Evolutionary conservation across 2,113 vertebrate species (phyloP).

Genomic region (Orcinus orca): DNA sequence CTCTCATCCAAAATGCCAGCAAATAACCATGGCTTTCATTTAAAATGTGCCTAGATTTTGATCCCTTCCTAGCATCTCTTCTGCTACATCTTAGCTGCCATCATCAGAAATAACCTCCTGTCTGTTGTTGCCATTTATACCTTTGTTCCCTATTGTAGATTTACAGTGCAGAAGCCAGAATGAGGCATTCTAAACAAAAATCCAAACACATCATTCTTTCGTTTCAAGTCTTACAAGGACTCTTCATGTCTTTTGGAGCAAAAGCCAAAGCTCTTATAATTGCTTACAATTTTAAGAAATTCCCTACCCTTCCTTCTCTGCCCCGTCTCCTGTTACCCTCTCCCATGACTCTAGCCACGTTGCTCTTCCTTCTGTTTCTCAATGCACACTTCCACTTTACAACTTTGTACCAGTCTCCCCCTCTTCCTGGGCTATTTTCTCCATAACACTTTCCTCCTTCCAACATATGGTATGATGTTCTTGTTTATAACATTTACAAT

Average conservation of each 20-base stretch:
- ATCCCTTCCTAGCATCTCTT: not conserved
- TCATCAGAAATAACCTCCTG: not conserved
- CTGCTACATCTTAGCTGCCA: not conserved
- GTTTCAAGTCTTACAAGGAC: not conserved
- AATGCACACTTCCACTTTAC: not conserved
- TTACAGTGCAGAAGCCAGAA: not conserved
- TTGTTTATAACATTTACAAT: not conserved
- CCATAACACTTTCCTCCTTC: too few relatives aligned
- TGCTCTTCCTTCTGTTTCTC: not conserved
- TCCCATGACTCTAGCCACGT: fast-evolving
- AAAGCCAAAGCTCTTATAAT: not conserved
- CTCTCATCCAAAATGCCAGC: not conserved
- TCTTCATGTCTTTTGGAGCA: not conserved
- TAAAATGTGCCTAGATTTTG: not conserved
- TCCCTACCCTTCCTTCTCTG: not conserved
- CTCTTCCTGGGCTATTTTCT: not conserved
- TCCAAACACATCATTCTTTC: not conserved
- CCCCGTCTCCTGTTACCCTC: not conserved
- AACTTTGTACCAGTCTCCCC: fast-evolving
- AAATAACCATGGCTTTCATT: not conserved
- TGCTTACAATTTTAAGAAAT: not conserved
- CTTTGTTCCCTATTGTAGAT: not conserved
- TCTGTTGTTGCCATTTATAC: not conserved
- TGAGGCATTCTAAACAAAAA: not conserved
- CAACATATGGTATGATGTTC: too few relatives aligned